phyloP scores from a whole-genome alignment of 2,113 vertebrate species.

The Lycaon pictus region DNA sequence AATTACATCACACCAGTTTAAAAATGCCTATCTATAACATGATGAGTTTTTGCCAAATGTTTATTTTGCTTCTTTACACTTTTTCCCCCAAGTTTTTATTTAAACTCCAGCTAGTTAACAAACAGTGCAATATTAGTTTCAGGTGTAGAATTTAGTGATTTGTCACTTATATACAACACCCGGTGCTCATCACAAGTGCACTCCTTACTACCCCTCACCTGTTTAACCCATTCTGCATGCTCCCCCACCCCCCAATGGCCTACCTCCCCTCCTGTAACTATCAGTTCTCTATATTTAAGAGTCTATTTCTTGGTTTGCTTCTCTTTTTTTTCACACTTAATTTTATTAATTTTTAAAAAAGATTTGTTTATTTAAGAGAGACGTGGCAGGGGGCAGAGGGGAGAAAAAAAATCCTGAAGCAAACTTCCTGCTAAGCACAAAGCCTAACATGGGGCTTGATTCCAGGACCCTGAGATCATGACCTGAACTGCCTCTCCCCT shows the following conservation, averaged over 20 bases:
- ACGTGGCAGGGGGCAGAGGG: not conserved
- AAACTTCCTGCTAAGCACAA: not conserved
- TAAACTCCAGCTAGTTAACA: not conserved
- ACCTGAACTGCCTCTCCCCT: not conserved
- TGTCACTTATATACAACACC: not conserved
- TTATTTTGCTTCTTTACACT: conserved; percentile 28
- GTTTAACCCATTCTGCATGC: not conserved
- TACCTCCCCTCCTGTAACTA: not conserved
- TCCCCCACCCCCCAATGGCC: not conserved
- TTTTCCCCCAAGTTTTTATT: not conserved
- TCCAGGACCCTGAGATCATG: not conserved
- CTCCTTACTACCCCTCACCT: not conserved
- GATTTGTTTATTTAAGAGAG: not conserved
- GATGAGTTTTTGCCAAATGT: not conserved
- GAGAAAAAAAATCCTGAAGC: not conserved
- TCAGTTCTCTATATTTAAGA: not conserved
- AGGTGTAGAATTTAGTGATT: not conserved
- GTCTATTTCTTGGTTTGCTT: not conserved
- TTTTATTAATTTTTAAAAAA: not conserved
- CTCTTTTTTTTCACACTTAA: not conserved
- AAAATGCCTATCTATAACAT: not conserved
- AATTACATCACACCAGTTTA: conserved; percentile 28
- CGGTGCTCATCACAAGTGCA: not conserved
- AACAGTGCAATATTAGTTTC: not conserved
- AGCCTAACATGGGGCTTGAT: not conserved